These are phyloP conservation scores for Chinchilla lanigera DNA, from an alignment of 2,113 vertebrate species.

Conservation along the genomic window DNA sequence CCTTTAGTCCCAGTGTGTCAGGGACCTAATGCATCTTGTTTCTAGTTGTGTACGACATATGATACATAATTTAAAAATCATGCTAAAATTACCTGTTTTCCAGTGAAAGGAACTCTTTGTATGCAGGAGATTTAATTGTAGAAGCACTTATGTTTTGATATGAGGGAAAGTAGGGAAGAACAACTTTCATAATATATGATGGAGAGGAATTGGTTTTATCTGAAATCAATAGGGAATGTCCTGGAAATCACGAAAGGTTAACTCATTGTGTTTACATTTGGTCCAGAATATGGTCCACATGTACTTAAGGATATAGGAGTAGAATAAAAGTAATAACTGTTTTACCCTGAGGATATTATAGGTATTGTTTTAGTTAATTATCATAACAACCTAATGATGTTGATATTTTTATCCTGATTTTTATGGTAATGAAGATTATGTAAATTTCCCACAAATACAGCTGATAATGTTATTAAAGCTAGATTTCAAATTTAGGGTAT, in stretches of 20 bases:
- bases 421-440: not conserved
- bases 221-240: not conserved
- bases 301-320: not conserved
- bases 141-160: not conserved
- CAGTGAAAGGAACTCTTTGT: not conserved
- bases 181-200: not conserved
- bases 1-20: not conserved
- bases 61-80: not conserved
- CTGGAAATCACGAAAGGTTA: not conserved
- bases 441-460: not conserved
- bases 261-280: constrained; percentile 9
- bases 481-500: constrained; percentile 17
- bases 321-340: not conserved
- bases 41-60: not conserved
- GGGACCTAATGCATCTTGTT: not conserved
- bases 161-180: not conserved
- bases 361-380: not conserved
- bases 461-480: not conserved
- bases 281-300: not conserved
- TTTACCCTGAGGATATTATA: not conserved
- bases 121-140: not conserved
- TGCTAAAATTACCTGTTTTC: not conserved
- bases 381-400: not conserved
- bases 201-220: not conserved
- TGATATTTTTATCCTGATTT: not conserved